Conservation (phyloP, 2,797 vertebrate species). For the Poeciliopsis turneri region DNA sequence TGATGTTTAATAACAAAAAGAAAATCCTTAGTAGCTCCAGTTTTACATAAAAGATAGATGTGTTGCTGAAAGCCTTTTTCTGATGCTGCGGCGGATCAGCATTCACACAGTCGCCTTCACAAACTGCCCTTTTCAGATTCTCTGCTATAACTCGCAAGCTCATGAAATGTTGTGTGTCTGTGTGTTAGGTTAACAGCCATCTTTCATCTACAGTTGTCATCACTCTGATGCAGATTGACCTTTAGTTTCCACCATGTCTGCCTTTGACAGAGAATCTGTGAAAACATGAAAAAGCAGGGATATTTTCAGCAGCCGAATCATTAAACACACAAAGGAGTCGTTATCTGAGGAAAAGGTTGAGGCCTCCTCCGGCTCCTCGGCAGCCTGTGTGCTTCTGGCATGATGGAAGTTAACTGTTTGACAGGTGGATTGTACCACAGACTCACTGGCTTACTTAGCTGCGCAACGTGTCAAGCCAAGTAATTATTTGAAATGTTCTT, state of each 20-base stretch:
- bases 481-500: background rate
- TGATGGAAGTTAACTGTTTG: background rate
- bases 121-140: background rate
- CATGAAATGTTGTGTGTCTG: background rate
- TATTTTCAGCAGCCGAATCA: background rate
- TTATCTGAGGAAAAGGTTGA: slow-evolving; percentile 2
- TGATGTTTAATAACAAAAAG: background rate
- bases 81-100: background rate
- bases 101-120: background rate
- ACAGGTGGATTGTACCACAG: background rate
- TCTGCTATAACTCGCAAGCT: background rate
- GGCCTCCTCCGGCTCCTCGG: background rate
- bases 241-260: background rate
- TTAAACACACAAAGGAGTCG: background rate
- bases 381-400: background rate
- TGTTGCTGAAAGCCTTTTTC: background rate
- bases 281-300: background rate
- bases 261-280: slow-evolving; percentile 7
- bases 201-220: background rate
- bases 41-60: background rate
- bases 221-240: background rate
- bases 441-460: background rate
- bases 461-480: background rate
- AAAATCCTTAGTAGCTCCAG: background rate
- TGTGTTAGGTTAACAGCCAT: background rate